Base-by-base conservation (phyloP, 2,888 invertebrate genomes). In the Dryocosmus kuriphilus region DNA sequence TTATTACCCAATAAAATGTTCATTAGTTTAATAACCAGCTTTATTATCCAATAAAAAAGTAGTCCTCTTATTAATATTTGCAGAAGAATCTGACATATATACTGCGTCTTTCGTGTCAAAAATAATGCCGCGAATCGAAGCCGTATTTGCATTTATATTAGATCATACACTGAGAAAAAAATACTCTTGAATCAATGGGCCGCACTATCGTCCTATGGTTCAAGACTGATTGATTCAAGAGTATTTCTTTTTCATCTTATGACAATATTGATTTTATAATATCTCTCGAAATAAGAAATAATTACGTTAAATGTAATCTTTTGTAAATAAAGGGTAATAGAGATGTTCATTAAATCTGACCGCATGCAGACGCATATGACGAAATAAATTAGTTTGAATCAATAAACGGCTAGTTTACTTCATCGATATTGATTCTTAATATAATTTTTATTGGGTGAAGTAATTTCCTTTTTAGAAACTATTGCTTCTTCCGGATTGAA, bases 281-380 rank as follows among this genome's bases (percentile, higher is more conserved):
- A 51, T n/a, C n/a, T 51, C 51, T 51, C 8, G 2, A n/a, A 51
- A n/a, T n/a, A n/a, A n/a, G n/a, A 51, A 51, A 51, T 2, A 46
- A 71, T 51, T 51, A 30, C n/a, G 51, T 46, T 46, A 46, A 67
- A 19, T 30, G n/a, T 71, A 30, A 71, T 71, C 46, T 51, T 46
- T 16, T 67, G 7, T 11, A 51, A 71, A 51, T 51, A 4, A n/a
- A 32, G 30, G 19, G 27, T 11, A n/a, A 30, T 51, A 30, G 30
- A 27, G 30, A 71, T 51, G 30, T 71, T 46, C 19, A 67, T 46
- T 46, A 46, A 67, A 65, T 35, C 27, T 62, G 27, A 46, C 73
- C n/a, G 32, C 27, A 24, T 19, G 32, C 27, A 24, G 19, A 46
- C 38, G 74, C 16, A 62, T 32, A 35, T 62, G 60, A 38, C 57